Percentiles rank a stretch among this genome's conserved stretches.
Evolutionary conservation across 2,888 invertebrate genomes (phyloP).

Genomic region (Diloba caeruleocephala): DNA sequence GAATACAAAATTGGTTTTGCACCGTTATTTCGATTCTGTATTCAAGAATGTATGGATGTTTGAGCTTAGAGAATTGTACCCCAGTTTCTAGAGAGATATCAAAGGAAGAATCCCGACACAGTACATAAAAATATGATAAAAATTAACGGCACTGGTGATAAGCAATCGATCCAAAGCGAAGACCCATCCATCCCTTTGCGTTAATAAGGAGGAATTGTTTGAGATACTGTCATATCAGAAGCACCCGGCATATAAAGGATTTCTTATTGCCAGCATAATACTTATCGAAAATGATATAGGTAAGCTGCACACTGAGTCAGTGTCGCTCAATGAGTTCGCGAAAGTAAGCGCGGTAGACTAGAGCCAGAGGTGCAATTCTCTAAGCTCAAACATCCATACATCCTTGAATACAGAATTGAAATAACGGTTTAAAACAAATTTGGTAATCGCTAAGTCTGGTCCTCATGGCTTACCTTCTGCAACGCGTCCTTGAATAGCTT

Average conservation of each 20-base stretch:
- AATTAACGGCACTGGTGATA: background rate
- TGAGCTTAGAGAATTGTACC: too few species aligned
- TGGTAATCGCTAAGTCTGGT: too few species aligned
- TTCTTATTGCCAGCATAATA: background rate
- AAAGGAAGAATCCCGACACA: background rate
- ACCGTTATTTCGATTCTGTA: too few species aligned
- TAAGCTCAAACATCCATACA: too few species aligned
- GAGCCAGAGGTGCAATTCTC: too few species aligned
- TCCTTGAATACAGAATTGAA: too few species aligned
- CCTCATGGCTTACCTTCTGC: too few species aligned
- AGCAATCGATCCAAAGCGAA: background rate
- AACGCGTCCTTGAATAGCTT: too few species aligned
- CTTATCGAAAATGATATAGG: constrained; percentile 12
- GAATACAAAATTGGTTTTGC: too few species aligned
- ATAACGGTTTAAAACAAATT: too few species aligned
- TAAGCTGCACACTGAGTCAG: constrained; percentile 6
- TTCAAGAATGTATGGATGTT: too few species aligned
- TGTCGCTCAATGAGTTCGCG: constrained; percentile 4
- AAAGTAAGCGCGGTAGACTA: constrained; percentile 11
- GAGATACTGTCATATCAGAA: constrained; percentile 9
- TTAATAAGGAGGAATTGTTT: background rate
- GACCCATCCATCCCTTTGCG: background rate
- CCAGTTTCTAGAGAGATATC: constrained; percentile 20
- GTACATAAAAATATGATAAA: constrained; percentile 14
- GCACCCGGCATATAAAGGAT: constrained; percentile 8